These are phyloP conservation scores for Leucophenga montana DNA, from an alignment of 2,888 invertebrate species.

Conservation along the genomic window DNA sequence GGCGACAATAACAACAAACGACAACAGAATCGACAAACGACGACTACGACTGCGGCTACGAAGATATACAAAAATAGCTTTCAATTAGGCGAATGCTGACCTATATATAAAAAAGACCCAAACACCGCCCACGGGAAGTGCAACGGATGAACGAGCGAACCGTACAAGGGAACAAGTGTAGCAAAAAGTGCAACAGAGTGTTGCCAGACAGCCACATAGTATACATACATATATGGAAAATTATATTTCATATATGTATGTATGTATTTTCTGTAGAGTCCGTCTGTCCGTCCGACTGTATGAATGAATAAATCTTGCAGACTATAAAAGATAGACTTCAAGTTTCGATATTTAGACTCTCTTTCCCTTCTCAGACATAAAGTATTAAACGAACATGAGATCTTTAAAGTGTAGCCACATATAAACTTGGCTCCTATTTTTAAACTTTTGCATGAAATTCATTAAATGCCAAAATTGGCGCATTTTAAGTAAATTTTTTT, in stretches of 20 bases:
- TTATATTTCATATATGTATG: slow-evolving; percentile 5
- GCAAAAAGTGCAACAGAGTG: slow-evolving; percentile 15
- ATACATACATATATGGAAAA: slow-evolving; percentile 39
- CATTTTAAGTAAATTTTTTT: too few species aligned
- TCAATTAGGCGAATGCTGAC: slow-evolving; percentile 58
- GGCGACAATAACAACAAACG: slow-evolving; percentile 3
- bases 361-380: too few species aligned
- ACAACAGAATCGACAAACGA: slow-evolving; percentile 4
- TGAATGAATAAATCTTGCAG: too few species aligned
- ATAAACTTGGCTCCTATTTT: too few species aligned
- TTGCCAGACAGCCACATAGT: slow-evolving; percentile 30
- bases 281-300: too few species aligned
- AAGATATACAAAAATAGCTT: slow-evolving; percentile 61
- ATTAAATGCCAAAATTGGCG: too few species aligned
- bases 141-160: not conserved
- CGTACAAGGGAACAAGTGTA: slow-evolving; percentile 40
- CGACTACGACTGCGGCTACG: slow-evolving; percentile 46
- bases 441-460: too few species aligned
- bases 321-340: too few species aligned
- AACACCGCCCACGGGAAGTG: slow-evolving; percentile 42
- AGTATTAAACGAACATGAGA: too few species aligned
- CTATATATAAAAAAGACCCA: slow-evolving; percentile 51
- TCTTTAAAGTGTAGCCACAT: too few species aligned
- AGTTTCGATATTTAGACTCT: too few species aligned
- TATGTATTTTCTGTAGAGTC: too few species aligned